Evolutionary conservation across 2,888 invertebrate species (phyloP).

Genomic region (Luperina testacea): DNA sequence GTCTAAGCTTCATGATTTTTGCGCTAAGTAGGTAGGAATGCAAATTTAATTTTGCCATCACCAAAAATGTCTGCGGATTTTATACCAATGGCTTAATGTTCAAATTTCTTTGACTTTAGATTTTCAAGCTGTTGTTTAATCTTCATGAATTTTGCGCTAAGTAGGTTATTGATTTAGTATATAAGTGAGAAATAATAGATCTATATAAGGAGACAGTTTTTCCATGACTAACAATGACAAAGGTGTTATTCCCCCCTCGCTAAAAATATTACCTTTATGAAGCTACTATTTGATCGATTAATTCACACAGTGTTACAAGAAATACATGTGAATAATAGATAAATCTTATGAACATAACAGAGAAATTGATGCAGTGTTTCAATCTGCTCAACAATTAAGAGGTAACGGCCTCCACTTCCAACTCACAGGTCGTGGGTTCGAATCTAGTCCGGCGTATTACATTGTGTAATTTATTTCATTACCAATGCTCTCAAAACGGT

Average conservation of each 20-base stretch:
- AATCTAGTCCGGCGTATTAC: too few relatives aligned
- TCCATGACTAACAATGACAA: not conserved
- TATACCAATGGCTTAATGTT: not conserved
- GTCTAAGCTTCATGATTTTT: not conserved
- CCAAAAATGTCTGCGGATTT: not conserved
- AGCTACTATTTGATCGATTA: conserved; percentile 14
- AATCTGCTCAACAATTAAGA: not conserved
- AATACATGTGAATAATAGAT: not conserved
- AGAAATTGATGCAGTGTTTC: not conserved
- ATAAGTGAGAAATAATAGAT: conserved; percentile 25
- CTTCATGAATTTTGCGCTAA: not conserved
- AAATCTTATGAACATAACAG: not conserved
- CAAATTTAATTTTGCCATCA: not conserved
- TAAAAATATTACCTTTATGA: not conserved
- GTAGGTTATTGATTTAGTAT: conserved; percentile 20
- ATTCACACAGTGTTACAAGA: conserved; percentile 6
- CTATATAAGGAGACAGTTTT: conserved; percentile 21
- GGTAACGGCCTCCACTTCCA: too few relatives aligned
- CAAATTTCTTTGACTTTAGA: not conserved
- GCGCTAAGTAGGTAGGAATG: not conserved
- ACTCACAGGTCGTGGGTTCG: too few relatives aligned
- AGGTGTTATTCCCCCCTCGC: conserved; percentile 34
- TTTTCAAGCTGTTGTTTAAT: not conserved
- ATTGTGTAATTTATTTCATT: too few relatives aligned
- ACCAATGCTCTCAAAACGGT: too few relatives aligned